Base-by-base conservation (phyloP, 2,797 vertebrate genomes). In the Microctenopoma stevenorrisi region DNA sequence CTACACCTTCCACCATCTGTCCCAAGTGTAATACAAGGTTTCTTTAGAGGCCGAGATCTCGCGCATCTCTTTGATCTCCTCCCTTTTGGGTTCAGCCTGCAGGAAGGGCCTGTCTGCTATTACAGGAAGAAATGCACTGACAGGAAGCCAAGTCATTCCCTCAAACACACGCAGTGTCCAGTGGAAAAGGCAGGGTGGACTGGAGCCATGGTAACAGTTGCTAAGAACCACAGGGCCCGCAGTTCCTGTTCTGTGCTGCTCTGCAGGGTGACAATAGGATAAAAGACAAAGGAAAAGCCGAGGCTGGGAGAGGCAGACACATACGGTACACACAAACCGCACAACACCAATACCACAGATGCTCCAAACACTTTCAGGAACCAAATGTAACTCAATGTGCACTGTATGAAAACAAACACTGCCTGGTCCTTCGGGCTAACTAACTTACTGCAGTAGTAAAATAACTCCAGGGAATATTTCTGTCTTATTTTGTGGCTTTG, bases 51-150 rank as follows among this genome's bases (percentile, higher is more conserved):
- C 56, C 0, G 11, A 58, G 52, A 63, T 61, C 33, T 73, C 28
- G 15, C 13, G 8, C 5, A 72, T 77, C 60, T 37, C 26, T 35
- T 48, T 28, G 53, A 76, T 73, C 66, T 78, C 44, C 53, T 62
- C 53, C 55, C 35, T 58, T 68, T 44, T 67, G 37, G 43, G 59
- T 65, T 42, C 48, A 35, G 53, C 44, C 50, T 51, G 43, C 76
- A 85, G 86, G 87, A 91, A 81, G 77, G 73, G 64, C 43, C 69
- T 55, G 62, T 72, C 64, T 72, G 79, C 56, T 67, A 52, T 83
- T 70, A 85, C 73, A 87, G 90, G 83, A 89, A 91, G 85, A 79
- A 52, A 83, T 58, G 46, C 16, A 65, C 72, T 69, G 70, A 86
- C 81, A 83, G 84, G 76, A 86, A 86, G 83, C 73, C 56, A 69